These are phyloP conservation scores for Pegea sp. DNA, from an alignment of 23 tunicate species.

Conservation along the genomic window DNA sequence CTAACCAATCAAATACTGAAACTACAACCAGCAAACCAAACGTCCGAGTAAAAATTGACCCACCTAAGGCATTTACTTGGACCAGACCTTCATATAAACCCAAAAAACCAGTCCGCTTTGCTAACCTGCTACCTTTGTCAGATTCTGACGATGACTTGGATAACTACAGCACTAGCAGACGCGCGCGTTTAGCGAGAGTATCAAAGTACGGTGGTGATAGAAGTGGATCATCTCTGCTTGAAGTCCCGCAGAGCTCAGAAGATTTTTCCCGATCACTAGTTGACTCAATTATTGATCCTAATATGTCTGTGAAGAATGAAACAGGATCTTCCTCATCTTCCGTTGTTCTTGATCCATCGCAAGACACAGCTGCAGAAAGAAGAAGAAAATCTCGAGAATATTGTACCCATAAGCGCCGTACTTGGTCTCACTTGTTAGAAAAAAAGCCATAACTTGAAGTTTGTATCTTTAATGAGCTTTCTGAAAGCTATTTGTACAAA, in stretches of 20 bases:
- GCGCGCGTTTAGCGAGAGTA: neutral
- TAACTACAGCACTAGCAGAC: neutral
- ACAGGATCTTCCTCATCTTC: neutral
- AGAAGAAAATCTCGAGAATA: slow-evolving; percentile 22
- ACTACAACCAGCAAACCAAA: no score
- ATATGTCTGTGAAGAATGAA: no score
- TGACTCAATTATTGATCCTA: no score
- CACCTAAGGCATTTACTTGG: neutral
- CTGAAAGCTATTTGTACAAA: no score
- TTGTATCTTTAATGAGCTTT: no score
- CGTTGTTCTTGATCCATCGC: neutral
- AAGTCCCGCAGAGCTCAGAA: neutral
- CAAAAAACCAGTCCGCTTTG: neutral
- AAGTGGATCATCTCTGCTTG: neutral
- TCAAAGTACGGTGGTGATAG: neutral
- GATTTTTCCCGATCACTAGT: no score
- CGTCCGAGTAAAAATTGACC: neutral
- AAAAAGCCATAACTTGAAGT: slow-evolving; percentile 33
- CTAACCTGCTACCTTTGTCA: neutral
- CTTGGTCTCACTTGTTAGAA: slow-evolving; percentile 86
- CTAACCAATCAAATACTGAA: no score
- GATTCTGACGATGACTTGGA: slow-evolving; percentile 1
- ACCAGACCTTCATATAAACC: neutral
- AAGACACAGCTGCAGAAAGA: neutral
- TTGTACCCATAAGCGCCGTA: slow-evolving; percentile 55